Percentiles rank a stretch among this genome's conserved stretches.
Conservation (phyloP, 2,113 vertebrate species). For the Chaetodon trifascialis region DNA sequence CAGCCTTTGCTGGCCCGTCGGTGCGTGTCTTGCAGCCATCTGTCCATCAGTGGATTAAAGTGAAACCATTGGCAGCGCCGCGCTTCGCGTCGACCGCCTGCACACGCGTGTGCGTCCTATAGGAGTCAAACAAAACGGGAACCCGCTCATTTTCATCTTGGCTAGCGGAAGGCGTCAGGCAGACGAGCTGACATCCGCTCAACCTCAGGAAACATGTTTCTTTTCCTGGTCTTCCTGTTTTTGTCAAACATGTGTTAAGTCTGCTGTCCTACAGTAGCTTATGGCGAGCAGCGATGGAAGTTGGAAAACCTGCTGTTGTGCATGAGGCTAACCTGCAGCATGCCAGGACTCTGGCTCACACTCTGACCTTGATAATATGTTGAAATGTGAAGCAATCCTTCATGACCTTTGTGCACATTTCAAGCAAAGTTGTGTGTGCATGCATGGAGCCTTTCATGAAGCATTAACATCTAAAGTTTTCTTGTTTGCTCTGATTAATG, state of each 20-base stretch:
- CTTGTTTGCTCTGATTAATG: slow-evolving; percentile 10
- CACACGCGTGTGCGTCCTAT: too few species aligned
- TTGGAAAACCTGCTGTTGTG: neutral
- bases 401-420: neutral
- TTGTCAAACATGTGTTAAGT: neutral
- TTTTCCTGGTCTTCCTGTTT: neutral
- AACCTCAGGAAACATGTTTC: neutral
- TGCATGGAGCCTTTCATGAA: neutral
- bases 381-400: neutral
- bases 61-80: neutral
- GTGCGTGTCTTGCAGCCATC: neutral
- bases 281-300: neutral
- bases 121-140: neutral
- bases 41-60: neutral
- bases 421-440: neutral
- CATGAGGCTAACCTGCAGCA: neutral
- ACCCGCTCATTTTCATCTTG: neutral
- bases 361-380: neutral
- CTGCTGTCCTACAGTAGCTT: neutral
- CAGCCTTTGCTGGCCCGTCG: neutral
- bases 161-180: neutral
- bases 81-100: neutral
- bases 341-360: neutral
- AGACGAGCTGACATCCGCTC: neutral
- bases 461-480: neutral